Conservation (phyloP, 1,140 invertebrate species). For the Sarcophaga bullata region DNA sequence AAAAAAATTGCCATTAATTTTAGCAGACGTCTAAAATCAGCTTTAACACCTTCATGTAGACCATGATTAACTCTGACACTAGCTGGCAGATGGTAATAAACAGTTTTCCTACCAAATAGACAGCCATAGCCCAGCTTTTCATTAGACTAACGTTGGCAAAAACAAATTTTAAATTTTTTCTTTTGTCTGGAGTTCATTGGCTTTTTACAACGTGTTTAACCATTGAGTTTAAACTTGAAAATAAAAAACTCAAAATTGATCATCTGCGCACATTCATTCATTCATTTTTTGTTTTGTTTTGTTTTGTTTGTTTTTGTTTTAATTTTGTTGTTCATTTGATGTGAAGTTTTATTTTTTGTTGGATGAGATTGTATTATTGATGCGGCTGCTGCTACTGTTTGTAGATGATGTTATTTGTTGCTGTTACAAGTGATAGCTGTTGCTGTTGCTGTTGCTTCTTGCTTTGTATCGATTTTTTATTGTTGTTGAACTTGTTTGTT, state of each 20-base stretch:
- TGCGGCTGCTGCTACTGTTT: neutral
- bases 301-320: no score
- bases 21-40: neutral
- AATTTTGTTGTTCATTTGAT: no score
- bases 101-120: no score
- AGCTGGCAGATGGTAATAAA: neutral
- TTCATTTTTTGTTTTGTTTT: no score
- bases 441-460: neutral
- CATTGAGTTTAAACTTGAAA: conserved; percentile 1
- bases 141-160: no score
- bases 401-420: neutral
- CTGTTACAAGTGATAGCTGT: neutral
- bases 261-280: neutral
- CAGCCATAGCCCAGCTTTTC: no score
- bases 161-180: no score
- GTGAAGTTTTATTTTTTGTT: neutral
- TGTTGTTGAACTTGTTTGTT: conserved; percentile 4
- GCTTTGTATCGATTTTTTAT: neutral
- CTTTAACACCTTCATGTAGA: no score
- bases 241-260: neutral
- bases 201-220: neutral
- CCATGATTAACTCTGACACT: no score
- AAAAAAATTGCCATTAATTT: neutral
- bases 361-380: neutral
- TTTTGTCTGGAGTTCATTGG: neutral